A percentile compares a stretch with the other conserved stretches of the same genome.
These are phyloP conservation scores for Zaprionus ghesquierei DNA, from an alignment of 1,140 invertebrate species.

Conservation along the genomic window DNA sequence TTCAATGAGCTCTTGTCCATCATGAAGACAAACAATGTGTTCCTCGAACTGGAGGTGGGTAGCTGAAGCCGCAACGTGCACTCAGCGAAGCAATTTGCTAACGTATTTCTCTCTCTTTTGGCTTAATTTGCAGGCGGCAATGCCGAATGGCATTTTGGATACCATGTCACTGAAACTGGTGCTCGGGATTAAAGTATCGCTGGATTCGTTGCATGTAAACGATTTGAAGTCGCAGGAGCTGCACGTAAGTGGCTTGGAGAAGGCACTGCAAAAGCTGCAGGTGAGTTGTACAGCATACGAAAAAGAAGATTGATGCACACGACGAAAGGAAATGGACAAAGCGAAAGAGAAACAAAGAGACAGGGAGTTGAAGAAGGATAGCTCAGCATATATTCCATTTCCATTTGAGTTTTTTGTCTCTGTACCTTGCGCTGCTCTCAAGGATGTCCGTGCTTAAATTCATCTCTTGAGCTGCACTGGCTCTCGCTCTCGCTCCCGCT, in stretches of 20 bases:
- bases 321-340: background rate
- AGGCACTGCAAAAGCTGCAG: slow-evolving; percentile 76
- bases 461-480: slow-evolving; percentile 24
- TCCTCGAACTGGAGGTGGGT: slow-evolving; percentile 71
- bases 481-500: too few species aligned
- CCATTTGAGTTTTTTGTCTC: background rate
- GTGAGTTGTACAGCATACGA: slow-evolving; percentile 49
- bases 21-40: slow-evolving; percentile 68
- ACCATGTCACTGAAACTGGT: slow-evolving; percentile 76
- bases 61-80: background rate
- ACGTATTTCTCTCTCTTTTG: background rate
- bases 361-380: background rate
- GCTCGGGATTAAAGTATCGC: slow-evolving; percentile 71
- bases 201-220: slow-evolving; percentile 48
- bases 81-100: background rate
- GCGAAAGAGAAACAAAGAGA: background rate
- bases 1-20: slow-evolving; percentile 65
- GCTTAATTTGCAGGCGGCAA: slow-evolving; percentile 45
- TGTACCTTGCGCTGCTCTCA: slow-evolving; percentile 1
- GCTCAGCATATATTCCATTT: background rate
- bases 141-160: slow-evolving; percentile 69
- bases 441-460: slow-evolving; percentile 35
- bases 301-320: slow-evolving; percentile 21
- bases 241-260: slow-evolving; percentile 76
- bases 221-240: slow-evolving; percentile 73